phyloP scores from a whole-genome alignment of 1,140 invertebrate species.

The Triops longicaudatus region DNA sequence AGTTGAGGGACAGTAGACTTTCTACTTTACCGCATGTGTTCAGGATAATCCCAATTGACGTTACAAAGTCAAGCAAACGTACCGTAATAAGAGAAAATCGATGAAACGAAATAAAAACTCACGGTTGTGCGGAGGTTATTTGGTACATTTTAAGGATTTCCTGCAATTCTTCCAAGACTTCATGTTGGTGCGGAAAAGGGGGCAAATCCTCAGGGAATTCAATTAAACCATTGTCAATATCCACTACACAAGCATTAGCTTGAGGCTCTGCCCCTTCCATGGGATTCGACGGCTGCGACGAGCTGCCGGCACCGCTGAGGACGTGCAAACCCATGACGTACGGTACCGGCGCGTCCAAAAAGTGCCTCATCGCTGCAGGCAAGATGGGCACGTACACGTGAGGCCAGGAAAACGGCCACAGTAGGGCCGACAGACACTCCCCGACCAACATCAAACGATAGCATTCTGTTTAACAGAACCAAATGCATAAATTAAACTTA shows the following conservation, averaged over 20 bases:
- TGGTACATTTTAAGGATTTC: slow-evolving; percentile 67
- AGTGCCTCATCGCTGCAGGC: slow-evolving; percentile 87
- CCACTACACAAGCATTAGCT: slow-evolving; percentile 88
- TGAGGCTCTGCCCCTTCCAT: slow-evolving; percentile 35
- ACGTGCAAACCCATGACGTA: slow-evolving; percentile 83
- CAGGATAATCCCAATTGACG: too few relatives aligned
- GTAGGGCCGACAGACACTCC: slow-evolving; percentile 78
- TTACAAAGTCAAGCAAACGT: slow-evolving; percentile 26
- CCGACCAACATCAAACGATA: slow-evolving; percentile 93
- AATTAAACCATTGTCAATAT: slow-evolving; percentile 84
- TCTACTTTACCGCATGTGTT: too few relatives aligned
- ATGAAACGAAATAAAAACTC: background rate
- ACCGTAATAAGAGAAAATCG: background rate
- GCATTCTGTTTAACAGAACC: slow-evolving; percentile 56
- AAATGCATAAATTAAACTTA: slow-evolving; percentile 18
- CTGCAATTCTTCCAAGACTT: slow-evolving; percentile 76
- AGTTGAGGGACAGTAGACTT: too few relatives aligned
- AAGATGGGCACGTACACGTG: slow-evolving; percentile 98
- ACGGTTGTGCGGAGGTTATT: slow-evolving; percentile 23
- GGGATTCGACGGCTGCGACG: background rate
- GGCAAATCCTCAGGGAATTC: slow-evolving; percentile 93
- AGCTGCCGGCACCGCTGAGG: background rate
- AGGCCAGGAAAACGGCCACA: slow-evolving; percentile 95
- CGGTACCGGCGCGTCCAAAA: slow-evolving; percentile 96
- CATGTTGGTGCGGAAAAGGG: slow-evolving; percentile 76